Conservation (phyloP, 2,888 invertebrate genomes). For the Leucophora obtusa region DNA sequence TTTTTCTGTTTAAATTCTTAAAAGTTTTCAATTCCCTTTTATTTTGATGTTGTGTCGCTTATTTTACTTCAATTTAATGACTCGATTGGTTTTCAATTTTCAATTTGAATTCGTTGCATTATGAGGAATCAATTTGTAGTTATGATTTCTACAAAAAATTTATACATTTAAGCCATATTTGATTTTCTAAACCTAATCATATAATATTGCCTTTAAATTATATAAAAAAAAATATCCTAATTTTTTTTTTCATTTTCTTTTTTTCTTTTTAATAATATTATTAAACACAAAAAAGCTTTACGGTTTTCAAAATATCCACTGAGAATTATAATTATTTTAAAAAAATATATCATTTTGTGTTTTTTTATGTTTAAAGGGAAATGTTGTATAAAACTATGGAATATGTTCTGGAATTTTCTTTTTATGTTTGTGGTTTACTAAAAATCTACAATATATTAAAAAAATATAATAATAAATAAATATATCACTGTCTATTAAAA, state of each 20-base stretch:
- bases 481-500: constrained; percentile 52
- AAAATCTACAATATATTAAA: constrained; percentile 23
- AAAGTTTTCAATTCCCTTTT: constrained; percentile 10
- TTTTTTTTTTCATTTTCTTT: constrained; percentile 13
- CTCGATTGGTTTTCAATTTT: constrained; percentile 57
- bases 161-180: constrained; percentile 25
- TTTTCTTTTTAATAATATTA: constrained; percentile 25
- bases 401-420: constrained; percentile 21
- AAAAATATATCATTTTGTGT: constrained; percentile 10
- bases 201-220: constrained; percentile 41
- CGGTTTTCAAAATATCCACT: constrained; percentile 63
- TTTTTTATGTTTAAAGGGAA: constrained; percentile 8
- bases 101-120: constrained; percentile 60
- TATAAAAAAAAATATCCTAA: constrained; percentile 23
- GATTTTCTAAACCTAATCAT: constrained; percentile 19
- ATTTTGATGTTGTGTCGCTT: background rate
- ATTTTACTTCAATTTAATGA: constrained; percentile 47
- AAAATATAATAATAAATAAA: constrained; percentile 50
- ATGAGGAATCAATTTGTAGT: constrained; percentile 33
- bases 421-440: constrained; percentile 1
- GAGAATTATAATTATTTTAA: constrained; percentile 51
- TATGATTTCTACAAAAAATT: constrained; percentile 28
- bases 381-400: constrained; percentile 46
- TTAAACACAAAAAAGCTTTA: constrained; percentile 58
- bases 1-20: background rate